Evolutionary conservation across 2,113 vertebrate genomes (phyloP).

Genomic region (Trochalopteron elliotii): DNA sequence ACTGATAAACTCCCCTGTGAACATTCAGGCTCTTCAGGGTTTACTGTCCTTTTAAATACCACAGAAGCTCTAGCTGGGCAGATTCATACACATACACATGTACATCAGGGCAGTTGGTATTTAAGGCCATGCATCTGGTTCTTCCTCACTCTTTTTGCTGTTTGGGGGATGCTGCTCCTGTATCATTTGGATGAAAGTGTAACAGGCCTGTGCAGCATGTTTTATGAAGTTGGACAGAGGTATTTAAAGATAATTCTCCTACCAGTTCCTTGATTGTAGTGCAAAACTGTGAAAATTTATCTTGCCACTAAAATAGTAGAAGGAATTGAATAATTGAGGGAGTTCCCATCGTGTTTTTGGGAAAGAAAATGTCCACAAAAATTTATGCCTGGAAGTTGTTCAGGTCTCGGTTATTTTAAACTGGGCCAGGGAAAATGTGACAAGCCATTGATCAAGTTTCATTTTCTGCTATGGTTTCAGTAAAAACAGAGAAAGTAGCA

Average conservation of each 20-base stretch:
- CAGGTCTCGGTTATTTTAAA: neutral
- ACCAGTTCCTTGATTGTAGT: neutral
- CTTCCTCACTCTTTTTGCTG: accelerated
- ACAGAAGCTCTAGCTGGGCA: conserved; percentile 39
- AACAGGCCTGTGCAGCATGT: neutral
- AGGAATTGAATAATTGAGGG: neutral
- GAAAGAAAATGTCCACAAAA: neutral
- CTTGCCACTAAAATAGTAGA: neutral
- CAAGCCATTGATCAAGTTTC: neutral
- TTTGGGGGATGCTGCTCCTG: neutral
- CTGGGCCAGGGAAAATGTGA: neutral
- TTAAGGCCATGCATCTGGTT: neutral
- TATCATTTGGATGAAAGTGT: neutral
- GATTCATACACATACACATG: neutral
- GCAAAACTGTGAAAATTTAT: neutral
- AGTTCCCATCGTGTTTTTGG: accelerated
- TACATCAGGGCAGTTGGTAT: neutral
- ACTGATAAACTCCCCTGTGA: conserved; percentile 85
- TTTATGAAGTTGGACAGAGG: neutral
- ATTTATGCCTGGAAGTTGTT: neutral
- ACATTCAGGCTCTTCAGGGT: conserved; percentile 67
- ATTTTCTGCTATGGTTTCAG: neutral
- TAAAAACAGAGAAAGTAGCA: neutral
- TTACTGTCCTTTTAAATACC: conserved; percentile 73
- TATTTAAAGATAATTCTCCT: neutral